A percentile compares a stretch with the other conserved stretches of the same genome.
Conservation (phyloP, 2,888 invertebrate species). For the Acleris sparsana region DNA sequence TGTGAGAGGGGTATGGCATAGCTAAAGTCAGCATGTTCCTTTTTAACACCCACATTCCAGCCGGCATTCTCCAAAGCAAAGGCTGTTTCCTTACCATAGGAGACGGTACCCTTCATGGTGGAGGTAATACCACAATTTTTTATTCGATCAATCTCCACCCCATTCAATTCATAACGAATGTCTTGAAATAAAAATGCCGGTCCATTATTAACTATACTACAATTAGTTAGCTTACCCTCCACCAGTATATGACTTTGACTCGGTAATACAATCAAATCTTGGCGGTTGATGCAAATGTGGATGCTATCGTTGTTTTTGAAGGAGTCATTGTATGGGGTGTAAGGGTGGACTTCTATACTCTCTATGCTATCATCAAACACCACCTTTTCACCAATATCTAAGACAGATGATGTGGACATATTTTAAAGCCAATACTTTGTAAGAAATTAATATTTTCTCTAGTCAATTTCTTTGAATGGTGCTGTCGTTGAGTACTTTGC, state of each 20-base stretch:
- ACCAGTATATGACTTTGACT: conserved; percentile 13
- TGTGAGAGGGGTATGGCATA: conserved; percentile 29
- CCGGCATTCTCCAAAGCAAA: neutral
- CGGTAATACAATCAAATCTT: conserved; percentile 18
- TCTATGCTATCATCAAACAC: conserved; percentile 20
- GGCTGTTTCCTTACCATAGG: conserved; percentile 7
- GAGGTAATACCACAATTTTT: conserved; percentile 39
- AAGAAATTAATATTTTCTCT: conserved; percentile 5
- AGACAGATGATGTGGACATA: conserved; percentile 19
- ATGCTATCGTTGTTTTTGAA: conserved; percentile 13
- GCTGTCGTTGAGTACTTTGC: neutral
- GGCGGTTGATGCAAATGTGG: conserved; percentile 11
- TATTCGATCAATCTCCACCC: conserved; percentile 36
- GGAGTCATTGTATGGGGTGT: conserved; percentile 25
- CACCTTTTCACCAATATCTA: conserved; percentile 27
- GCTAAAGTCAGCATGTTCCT: conserved; percentile 8
- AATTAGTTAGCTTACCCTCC: neutral
- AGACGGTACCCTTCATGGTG: conserved; percentile 30
- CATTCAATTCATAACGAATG: conserved; percentile 30
- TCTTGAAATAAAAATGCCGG: conserved; percentile 24
- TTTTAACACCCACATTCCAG: conserved; percentile 8
- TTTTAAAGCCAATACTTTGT: conserved; percentile 23
- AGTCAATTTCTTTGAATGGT: too few species aligned
- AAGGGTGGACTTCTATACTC: conserved; percentile 35
- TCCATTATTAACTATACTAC: conserved; percentile 5